phyloP scores from a whole-genome alignment of 2,888 invertebrate species.

The Philereme transversata region DNA sequence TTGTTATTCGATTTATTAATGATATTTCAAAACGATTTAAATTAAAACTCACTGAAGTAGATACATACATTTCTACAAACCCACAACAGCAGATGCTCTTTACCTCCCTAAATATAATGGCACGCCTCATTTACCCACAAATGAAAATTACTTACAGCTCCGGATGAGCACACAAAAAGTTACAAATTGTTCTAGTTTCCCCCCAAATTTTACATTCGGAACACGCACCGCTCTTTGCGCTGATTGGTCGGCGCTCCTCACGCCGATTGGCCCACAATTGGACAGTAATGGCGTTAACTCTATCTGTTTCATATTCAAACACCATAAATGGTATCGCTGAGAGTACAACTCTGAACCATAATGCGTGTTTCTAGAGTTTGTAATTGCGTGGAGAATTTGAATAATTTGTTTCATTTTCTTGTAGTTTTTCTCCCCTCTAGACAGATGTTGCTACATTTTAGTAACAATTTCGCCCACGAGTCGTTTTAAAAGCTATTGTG shows the following conservation, averaged over 20 bases:
- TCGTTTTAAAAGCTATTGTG: slow-evolving; percentile 74
- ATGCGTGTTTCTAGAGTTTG: slow-evolving; percentile 4
- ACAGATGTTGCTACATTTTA: slow-evolving; percentile 83
- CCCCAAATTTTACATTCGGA: slow-evolving; percentile 77
- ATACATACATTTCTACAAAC: slow-evolving; percentile 21
- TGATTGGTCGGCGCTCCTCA: slow-evolving; percentile 69
- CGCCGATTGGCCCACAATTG: slow-evolving; percentile 79
- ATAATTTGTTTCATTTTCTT: slow-evolving; percentile 28
- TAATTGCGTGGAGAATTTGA: slow-evolving; percentile 14
- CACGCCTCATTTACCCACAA: slow-evolving; percentile 47
- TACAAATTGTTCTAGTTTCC: slow-evolving; percentile 73
- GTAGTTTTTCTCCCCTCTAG: slow-evolving; percentile 62
- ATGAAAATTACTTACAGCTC: slow-evolving; percentile 53
- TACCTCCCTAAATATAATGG: slow-evolving; percentile 34
- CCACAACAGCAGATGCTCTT: slow-evolving; percentile 29
- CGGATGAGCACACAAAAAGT: slow-evolving; percentile 63
- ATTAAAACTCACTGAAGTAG: slow-evolving; percentile 4
- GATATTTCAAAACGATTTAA: neutral
- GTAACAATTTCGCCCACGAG: slow-evolving; percentile 82
- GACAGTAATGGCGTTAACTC: slow-evolving; percentile 83
- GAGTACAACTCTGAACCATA: slow-evolving; percentile 17
- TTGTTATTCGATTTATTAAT: too few species aligned
- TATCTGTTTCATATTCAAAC: slow-evolving; percentile 40
- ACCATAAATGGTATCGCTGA: slow-evolving; percentile 23
- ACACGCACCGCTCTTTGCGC: slow-evolving; percentile 61